A percentile compares a stretch with the other conserved stretches of the same genome.
phyloP scores from a whole-genome alignment of 2,888 invertebrate genomes.

The Polydrusus tereticollis region DNA sequence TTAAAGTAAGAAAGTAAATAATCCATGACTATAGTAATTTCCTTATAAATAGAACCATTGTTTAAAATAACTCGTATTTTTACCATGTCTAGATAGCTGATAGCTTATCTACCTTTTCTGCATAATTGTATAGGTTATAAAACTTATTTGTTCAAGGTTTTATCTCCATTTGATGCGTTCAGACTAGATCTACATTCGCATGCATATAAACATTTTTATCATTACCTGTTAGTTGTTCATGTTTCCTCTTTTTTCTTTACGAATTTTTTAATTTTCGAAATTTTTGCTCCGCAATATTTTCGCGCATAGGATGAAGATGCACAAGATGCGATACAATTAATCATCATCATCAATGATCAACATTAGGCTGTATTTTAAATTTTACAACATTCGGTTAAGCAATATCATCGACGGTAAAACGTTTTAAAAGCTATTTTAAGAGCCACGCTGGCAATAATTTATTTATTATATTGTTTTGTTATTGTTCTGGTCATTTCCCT shows the following conservation, averaged over 20 bases:
- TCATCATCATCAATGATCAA: too few relatives aligned
- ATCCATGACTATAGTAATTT: not conserved
- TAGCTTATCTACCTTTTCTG: slow-evolving; percentile 8
- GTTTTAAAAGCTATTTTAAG: not conserved
- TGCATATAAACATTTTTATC: not conserved
- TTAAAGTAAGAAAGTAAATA: slow-evolving; percentile 2
- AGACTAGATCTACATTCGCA: not conserved
- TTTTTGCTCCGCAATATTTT: too few relatives aligned
- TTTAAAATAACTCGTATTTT: not conserved
- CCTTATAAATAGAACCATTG: slow-evolving; percentile 17
- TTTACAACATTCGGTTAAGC: too few relatives aligned
- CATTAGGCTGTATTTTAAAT: too few relatives aligned
- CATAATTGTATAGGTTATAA: not conserved
- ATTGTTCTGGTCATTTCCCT: not conserved
- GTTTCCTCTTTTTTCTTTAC: too few relatives aligned
- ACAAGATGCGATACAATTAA: too few relatives aligned
- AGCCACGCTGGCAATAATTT: not conserved
- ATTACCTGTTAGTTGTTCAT: too few relatives aligned
- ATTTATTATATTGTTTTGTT: not conserved
- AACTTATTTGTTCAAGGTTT: slow-evolving; percentile 9
- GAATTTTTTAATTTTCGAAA: too few relatives aligned
- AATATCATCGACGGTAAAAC: too few relatives aligned
- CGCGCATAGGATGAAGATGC: too few relatives aligned
- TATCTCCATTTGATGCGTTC: not conserved
- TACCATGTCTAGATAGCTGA: slow-evolving; percentile 7